phyloP scores from a whole-genome alignment of 1,140 invertebrate species.

The Leptinotarsa defecta region DNA sequence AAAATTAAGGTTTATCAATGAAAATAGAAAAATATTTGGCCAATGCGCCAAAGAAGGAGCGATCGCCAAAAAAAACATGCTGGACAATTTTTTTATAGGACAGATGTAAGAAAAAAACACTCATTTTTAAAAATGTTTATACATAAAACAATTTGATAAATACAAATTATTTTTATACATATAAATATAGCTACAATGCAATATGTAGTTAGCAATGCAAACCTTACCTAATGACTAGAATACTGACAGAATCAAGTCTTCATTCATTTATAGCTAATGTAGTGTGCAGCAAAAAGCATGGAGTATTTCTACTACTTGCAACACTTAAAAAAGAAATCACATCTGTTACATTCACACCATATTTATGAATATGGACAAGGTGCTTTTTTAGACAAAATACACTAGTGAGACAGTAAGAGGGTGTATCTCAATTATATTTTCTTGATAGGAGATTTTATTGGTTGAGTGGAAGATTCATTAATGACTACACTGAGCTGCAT shows the following conservation, averaged over 20 bases:
- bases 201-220: conserved; percentile 47
- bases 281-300: conserved; percentile 33
- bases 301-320: conserved; percentile 18
- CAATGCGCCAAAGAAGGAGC: too few species aligned
- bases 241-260: conserved; percentile 57
- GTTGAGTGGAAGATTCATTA: too few species aligned
- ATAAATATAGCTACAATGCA: conserved; percentile 48
- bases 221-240: conserved; percentile 56
- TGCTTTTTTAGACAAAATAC: background rate
- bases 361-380: conserved; percentile 7
- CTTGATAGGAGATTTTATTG: too few species aligned
- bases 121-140: conserved; percentile 35
- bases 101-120: background rate
- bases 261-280: conserved; percentile 45
- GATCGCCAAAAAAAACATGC: too few species aligned
- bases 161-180: conserved; percentile 51
- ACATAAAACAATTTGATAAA: conserved; percentile 50
- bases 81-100: too few species aligned
- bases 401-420: background rate
- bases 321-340: conserved; percentile 20
- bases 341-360: conserved; percentile 30
- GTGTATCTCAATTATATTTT: too few species aligned
- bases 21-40: too few species aligned
- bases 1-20: too few species aligned
- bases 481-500: too few species aligned